A percentile compares a stretch with the other conserved stretches of the same genome.
These are phyloP conservation scores for Leucophora obtusa DNA, from an alignment of 2,888 invertebrate genomes.

Conservation along the genomic window DNA sequence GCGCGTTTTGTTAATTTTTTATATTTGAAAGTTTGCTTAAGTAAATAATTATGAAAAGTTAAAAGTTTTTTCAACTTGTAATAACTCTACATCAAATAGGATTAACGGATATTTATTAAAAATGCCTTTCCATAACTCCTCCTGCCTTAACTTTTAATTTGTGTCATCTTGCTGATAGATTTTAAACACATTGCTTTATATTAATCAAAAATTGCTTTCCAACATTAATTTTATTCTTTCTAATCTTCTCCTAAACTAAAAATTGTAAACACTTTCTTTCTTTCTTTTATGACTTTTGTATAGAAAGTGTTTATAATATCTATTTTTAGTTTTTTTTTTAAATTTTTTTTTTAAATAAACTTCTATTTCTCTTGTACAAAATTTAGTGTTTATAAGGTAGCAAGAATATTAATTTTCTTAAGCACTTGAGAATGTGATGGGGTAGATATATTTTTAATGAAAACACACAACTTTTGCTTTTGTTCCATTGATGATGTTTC, in stretches of 20 bases:
- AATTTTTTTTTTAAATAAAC: constrained; percentile 39
- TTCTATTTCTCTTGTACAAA: background rate
- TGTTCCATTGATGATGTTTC: constrained; percentile 19
- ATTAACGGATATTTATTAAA: no score
- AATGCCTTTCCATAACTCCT: background rate
- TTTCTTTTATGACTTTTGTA: constrained; percentile 8
- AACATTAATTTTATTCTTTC: constrained; percentile 41
- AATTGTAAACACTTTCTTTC: background rate
- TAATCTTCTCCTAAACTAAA: constrained; percentile 32
- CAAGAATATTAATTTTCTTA: constrained; percentile 11
- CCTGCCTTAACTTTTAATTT: background rate
- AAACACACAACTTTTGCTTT: constrained; percentile 4
- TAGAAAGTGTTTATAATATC: constrained; percentile 15
- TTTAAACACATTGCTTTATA: constrained; percentile 37
- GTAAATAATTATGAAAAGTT: no score
- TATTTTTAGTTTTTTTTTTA: constrained; percentile 49
- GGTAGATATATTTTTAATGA: constrained; percentile 26
- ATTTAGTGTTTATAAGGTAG: constrained; percentile 29
- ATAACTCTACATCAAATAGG: no score
- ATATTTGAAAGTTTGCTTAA: no score
- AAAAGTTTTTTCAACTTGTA: no score
- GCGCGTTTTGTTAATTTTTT: no score
- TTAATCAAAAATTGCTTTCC: constrained; percentile 45
- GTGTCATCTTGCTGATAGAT: constrained; percentile 40
- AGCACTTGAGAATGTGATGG: constrained; percentile 50